Percentiles rank a stretch among this genome's conserved stretches.
Conservation (phyloP, 2,113 vertebrate genomes). For the Hippocampus zosterae region DNA sequence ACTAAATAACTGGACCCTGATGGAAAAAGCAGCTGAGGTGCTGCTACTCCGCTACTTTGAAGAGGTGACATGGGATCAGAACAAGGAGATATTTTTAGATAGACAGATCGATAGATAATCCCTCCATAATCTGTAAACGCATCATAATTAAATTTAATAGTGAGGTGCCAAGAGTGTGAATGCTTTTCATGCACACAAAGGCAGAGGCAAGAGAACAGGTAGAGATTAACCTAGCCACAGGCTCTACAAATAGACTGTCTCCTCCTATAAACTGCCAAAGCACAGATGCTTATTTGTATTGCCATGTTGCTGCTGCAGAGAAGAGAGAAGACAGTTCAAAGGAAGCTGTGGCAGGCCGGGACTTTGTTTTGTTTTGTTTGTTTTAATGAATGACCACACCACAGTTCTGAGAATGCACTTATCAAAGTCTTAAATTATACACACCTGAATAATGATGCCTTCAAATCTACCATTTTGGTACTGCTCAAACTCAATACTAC, state of each 20-base stretch:
- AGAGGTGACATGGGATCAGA: no score
- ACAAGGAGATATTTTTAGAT: no score
- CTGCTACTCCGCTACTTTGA: no score
- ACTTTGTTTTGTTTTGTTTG: no score
- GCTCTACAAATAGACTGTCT: slow-evolving; percentile 71
- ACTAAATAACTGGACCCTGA: no score
- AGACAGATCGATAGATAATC: not conserved
- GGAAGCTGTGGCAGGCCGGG: slow-evolving; percentile 32
- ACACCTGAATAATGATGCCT: no score
- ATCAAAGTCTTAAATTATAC: no score
- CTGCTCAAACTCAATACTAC: no score
- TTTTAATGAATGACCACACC: no score
- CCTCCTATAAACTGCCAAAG: slow-evolving; percentile 63
- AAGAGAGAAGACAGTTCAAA: slow-evolving; percentile 58
- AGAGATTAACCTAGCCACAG: slow-evolving; percentile 68
- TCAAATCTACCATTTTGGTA: no score
- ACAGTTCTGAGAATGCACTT: no score
- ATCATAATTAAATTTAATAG: not conserved
- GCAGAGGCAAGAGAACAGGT: slow-evolving; percentile 52
- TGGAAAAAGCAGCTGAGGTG: no score
- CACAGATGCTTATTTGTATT: slow-evolving; percentile 64
- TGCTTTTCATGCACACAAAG: slow-evolving; percentile 28
- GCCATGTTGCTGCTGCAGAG: slow-evolving; percentile 60
- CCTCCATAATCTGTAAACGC: not conserved
- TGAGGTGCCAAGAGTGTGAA: not conserved